These are phyloP conservation scores for Melangyna quadrimaculata DNA, from an alignment of 2,888 invertebrate genomes.

Conservation along the genomic window DNA sequence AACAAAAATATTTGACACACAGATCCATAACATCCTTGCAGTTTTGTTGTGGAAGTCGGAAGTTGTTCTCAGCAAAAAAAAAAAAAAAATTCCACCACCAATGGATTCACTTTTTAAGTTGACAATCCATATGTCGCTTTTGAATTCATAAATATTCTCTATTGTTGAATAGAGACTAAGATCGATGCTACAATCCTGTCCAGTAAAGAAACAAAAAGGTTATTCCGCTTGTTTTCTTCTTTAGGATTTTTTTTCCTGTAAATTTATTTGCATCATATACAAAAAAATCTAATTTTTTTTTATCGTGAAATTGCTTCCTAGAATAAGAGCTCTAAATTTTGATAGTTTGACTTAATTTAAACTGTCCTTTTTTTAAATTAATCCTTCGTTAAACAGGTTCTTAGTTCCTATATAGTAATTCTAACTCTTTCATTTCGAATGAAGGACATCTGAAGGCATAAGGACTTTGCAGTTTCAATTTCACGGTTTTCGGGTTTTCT, in stretches of 20 bases:
- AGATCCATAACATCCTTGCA: constrained; percentile 30
- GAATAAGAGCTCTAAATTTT: neutral
- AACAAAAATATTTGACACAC: constrained; percentile 21
- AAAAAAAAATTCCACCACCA: constrained; percentile 15
- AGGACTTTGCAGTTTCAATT: constrained; percentile 62
- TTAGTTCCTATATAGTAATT: neutral
- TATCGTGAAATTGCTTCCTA: neutral
- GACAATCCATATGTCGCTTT: constrained; percentile 62
- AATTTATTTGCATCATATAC: constrained; percentile 51
- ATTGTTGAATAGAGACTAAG: constrained; percentile 13
- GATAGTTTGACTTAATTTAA: neutral
- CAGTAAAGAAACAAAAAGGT: neutral
- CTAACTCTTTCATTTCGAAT: constrained; percentile 18
- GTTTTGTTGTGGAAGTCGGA: neutral
- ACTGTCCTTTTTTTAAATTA: neutral
- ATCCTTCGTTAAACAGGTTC: constrained; percentile 1
- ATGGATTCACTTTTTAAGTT: constrained; percentile 55
- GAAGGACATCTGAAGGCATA: constrained; percentile 30
- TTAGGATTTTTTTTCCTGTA: constrained; percentile 35
- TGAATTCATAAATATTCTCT: constrained; percentile 59
- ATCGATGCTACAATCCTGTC: neutral
- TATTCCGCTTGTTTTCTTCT: constrained; percentile 58
- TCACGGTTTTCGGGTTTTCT: constrained; percentile 61
- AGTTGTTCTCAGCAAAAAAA: neutral
- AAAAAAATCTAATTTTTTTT: constrained; percentile 7